These are phyloP conservation scores for Rhizomys pruinosus DNA, from an alignment of 2,113 vertebrate genomes.

Conservation along the genomic window DNA sequence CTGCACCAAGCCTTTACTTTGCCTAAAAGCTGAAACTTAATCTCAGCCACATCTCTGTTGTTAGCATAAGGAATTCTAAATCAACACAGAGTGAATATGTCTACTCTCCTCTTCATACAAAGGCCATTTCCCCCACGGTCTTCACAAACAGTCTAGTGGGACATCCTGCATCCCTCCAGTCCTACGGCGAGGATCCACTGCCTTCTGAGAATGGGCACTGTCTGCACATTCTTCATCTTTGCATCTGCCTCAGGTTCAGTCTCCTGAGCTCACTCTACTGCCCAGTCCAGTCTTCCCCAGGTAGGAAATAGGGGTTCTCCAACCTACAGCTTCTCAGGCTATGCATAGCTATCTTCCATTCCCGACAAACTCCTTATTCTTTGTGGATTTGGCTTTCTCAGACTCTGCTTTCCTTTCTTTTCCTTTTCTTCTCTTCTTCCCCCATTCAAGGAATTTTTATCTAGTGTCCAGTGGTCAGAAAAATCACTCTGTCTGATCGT, in stretches of 20 bases:
- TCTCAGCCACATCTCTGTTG: neutral
- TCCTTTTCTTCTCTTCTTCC: neutral
- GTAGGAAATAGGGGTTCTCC: neutral
- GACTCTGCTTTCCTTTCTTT: neutral
- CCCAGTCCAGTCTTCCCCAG: neutral
- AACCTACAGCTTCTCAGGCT: neutral
- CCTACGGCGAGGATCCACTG: neutral
- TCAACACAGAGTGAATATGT: neutral
- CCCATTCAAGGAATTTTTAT: slow-evolving; percentile 16
- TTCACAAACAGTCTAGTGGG: neutral
- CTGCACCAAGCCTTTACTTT: neutral
- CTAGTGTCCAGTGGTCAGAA: neutral
- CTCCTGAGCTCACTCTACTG: neutral
- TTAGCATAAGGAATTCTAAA: neutral
- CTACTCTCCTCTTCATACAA: neutral
- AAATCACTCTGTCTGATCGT: neutral
- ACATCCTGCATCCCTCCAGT: neutral
- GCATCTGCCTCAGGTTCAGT: neutral
- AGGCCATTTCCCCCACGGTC: neutral
- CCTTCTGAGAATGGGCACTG: neutral
- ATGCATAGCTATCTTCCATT: neutral
- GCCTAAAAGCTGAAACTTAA: slow-evolving; percentile 25
- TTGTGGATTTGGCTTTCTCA: neutral
- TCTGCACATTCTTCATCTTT: neutral
- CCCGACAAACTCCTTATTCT: neutral